Conservation (phyloP, 2,797 vertebrate species). For the Enteromius trimaculatus region DNA sequence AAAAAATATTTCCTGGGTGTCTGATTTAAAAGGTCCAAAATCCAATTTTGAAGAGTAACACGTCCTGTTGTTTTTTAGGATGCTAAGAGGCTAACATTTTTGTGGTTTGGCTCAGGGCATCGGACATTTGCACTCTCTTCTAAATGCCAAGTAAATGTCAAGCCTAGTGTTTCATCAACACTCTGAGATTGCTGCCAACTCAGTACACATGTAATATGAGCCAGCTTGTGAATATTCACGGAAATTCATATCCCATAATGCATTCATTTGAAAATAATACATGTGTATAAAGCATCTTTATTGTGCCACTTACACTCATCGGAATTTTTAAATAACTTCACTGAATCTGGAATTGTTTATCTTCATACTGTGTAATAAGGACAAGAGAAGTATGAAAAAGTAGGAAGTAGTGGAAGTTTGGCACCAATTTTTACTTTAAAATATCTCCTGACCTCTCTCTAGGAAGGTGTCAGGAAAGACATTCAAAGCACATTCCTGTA, state of each 20-base stretch:
- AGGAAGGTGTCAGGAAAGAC: slow-evolving; percentile 5
- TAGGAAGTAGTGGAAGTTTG: background rate
- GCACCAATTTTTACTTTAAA: slow-evolving; percentile 10
- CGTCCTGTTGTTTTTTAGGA: slow-evolving; percentile 8
- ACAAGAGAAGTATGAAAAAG: background rate
- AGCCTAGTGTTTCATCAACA: slow-evolving; percentile 51
- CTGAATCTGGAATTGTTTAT: slow-evolving; percentile 13
- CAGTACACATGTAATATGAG: slow-evolving; percentile 36
- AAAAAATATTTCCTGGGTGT: background rate
- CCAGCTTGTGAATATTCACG: slow-evolving; percentile 31
- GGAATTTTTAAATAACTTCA: background rate
- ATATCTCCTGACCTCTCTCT: slow-evolving; percentile 2
- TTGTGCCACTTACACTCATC: background rate
- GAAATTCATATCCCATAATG: slow-evolving; percentile 21
- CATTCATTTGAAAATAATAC: slow-evolving; percentile 7
- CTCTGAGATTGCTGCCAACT: slow-evolving; percentile 36
- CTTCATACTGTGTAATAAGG: background rate
- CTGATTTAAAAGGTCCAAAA: slow-evolving; percentile 21
- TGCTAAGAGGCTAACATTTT: slow-evolving; percentile 25
- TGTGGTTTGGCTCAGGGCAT: slow-evolving; percentile 44
- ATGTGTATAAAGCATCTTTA: background rate
- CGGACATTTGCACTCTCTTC: slow-evolving; percentile 25
- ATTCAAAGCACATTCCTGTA: slow-evolving; percentile 16
- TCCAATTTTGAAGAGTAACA: background rate
- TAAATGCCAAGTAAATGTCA: slow-evolving; percentile 57